A percentile compares a stretch with the other conserved stretches of the same genome.
Evolutionary conservation across 2,888 invertebrate genomes (phyloP).

Genomic region (Crepidodera aurea): DNA sequence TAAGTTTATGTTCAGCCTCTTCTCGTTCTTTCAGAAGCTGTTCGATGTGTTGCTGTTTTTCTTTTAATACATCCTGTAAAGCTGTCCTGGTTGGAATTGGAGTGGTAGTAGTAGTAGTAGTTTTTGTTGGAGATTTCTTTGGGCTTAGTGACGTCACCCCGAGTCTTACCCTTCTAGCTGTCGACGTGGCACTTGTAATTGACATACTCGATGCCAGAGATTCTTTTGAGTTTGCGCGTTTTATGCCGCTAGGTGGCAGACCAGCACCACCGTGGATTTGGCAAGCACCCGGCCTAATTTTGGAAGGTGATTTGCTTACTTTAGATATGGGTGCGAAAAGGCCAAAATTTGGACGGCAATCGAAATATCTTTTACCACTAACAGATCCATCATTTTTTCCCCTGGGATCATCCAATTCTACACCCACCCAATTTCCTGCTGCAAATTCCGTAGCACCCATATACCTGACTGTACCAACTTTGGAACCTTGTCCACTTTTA

Average conservation of each 20-base stretch:
- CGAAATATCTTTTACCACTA: constrained; percentile 93
- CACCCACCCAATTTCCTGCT: constrained; percentile 93
- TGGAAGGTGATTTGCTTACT: constrained; percentile 85
- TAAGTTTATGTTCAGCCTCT: constrained; percentile 73
- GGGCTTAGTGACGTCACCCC: constrained; percentile 73
- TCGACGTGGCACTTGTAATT: constrained; percentile 58
- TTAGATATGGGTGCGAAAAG: constrained; percentile 93
- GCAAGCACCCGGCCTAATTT: constrained; percentile 70
- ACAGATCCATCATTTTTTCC: constrained; percentile 98
- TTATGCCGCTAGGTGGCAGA: constrained; percentile 64
- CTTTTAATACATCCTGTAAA: constrained; percentile 85
- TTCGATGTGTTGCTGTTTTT: constrained; percentile 94
- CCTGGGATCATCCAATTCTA: constrained; percentile 90
- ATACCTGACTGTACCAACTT: constrained; percentile 87
- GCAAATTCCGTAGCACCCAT: constrained; percentile 92
- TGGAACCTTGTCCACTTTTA: constrained; percentile 85
- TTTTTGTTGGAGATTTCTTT: constrained; percentile 67
- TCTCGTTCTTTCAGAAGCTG: constrained; percentile 90
- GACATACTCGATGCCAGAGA: constrained; percentile 73
- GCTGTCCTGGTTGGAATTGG: constrained; percentile 70
- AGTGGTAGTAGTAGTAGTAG: constrained; percentile 62
- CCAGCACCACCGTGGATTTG: constrained; percentile 65
- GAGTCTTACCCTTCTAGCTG: constrained; percentile 79
- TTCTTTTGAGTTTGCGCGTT: constrained; percentile 83
- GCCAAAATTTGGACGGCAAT: constrained; percentile 89